Evolutionary conservation across 2,113 vertebrate species (phyloP), one percentile per base, ranked within the genome.

Genomic region (Scophthalmus maximus): DNA sequence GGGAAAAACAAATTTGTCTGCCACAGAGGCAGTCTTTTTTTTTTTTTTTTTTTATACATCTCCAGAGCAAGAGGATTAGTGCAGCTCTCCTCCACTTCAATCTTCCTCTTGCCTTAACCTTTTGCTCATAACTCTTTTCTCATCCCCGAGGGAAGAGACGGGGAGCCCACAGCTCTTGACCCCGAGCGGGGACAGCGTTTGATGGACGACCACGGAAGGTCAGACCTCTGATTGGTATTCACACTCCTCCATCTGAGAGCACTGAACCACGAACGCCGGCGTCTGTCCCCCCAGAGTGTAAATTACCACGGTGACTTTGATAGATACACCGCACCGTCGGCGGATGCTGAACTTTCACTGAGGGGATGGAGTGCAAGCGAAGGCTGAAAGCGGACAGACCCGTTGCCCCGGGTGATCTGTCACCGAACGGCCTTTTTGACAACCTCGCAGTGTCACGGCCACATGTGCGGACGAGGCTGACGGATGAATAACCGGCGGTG

Each of bases 141-240:
- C 51, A 68, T 44, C 71, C 86, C 76, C 2, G 4, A 30, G 76
- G 82, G 86, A 77, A 18, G 34, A 44, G 60, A 58, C 76, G 22
- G 34, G 51, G 75, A 74, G 76, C 62, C 4, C 55, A 27, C 26
- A 26, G 83, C 79, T 83, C 85, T 78, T 91, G 88, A 93, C 88
- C 92, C 84, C 70, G 10, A 50, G 65, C 79, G 63, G 88, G 51
- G 85, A 76, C 58, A 25, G n/a, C 17, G 51, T 86, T 89, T 93
- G 92, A 93, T 89, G 77, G 82, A 93, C 30, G 83, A 87, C 73
- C 85, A 40, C 9, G 15, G 71, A 74, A 85, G 87, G 88, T 88
- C 87, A 87, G 74, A 57, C 74, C 66, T 84, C 83, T 87, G 84
- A 91, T 91, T 88, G 89, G 78, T 87, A 87, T 87, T 85, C 82